These are phyloP conservation scores for Poeciliopsis paucimaculata DNA, from an alignment of 2,797 vertebrate species.

Conservation along the genomic window DNA sequence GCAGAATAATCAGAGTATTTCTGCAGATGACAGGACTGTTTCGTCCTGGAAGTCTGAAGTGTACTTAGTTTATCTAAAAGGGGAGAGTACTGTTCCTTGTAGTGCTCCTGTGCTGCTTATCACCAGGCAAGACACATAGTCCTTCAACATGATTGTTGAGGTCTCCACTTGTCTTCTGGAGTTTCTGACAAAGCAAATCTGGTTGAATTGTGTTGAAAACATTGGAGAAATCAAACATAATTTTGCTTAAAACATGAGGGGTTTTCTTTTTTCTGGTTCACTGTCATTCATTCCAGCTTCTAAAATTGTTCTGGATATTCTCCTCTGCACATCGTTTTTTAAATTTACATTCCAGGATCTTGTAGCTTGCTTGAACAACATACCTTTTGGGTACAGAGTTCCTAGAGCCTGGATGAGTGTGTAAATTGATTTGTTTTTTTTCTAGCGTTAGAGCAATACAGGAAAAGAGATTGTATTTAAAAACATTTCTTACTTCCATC, in stretches of 20 bases:
- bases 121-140: background rate
- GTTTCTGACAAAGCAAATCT: background rate
- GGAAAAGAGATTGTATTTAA: background rate
- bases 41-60: background rate
- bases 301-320: background rate
- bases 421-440: background rate
- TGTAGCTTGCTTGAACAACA: background rate
- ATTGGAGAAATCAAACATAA: background rate
- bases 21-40: background rate
- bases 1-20: too few species aligned
- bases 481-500: background rate
- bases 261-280: background rate
- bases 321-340: background rate
- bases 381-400: background rate
- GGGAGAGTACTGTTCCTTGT: background rate
- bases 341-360: background rate
- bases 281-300: background rate
- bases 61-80: background rate
- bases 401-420: background rate
- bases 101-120: background rate
- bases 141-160: background rate
- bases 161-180: background rate
- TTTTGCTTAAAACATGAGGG: background rate
- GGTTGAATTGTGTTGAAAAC: background rate
- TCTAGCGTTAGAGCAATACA: background rate